Conservation (phyloP, 2,797 vertebrate genomes). For the Tenualosa ilisha region DNA sequence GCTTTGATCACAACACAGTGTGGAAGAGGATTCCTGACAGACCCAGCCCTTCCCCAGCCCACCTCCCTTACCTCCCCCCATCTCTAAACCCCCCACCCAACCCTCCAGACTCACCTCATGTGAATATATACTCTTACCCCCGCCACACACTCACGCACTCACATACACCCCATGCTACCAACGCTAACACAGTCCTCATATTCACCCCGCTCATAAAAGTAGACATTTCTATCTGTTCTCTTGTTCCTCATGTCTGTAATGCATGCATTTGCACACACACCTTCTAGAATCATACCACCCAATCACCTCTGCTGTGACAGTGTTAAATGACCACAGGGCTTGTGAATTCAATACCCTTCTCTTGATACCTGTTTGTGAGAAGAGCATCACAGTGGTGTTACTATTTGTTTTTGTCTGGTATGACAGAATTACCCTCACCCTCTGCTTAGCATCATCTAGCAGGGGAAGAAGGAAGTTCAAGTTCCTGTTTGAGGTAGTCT, state of each 20-base stretch:
- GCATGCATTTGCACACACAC: conserved; percentile 13
- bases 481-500: conserved; percentile 26
- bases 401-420: background rate
- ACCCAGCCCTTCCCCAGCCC: conserved; percentile 53
- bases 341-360: background rate
- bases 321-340: background rate
- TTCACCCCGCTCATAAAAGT: background rate
- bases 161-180: background rate
- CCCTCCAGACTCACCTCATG: background rate
- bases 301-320: background rate
- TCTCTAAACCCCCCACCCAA: conserved; percentile 18
- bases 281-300: conserved; percentile 10
- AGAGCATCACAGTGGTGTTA: background rate
- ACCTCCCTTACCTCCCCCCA: conserved; percentile 14
- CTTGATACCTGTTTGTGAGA: background rate
- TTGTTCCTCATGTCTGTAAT: background rate
- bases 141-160: background rate
- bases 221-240: background rate
- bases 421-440: background rate
- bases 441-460: conserved; percentile 32
- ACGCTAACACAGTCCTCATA: background rate
- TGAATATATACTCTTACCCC: background rate
- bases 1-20: conserved; percentile 80
- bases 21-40: conserved; percentile 79
- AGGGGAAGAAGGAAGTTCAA: conserved; percentile 12